A percentile compares a stretch with the other conserved stretches of the same genome.
phyloP scores from a whole-genome alignment of 2,888 invertebrate genomes.

The Chymomyza caudatula region DNA sequence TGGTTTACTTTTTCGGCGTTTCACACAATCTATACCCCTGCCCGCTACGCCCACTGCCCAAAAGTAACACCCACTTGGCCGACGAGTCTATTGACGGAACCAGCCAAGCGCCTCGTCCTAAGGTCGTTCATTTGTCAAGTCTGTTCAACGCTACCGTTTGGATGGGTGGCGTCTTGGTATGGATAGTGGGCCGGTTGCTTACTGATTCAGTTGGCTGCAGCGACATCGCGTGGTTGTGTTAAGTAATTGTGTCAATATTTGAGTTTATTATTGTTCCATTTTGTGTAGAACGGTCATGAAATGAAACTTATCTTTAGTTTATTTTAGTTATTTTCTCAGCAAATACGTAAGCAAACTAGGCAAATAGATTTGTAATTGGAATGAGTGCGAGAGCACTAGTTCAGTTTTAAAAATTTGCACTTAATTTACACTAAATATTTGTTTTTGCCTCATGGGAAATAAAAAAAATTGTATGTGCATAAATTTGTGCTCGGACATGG shows the following conservation, averaged over 20 bases:
- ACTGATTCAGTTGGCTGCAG: constrained; percentile 15
- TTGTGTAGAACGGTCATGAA: background rate
- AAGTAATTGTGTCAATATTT: constrained; percentile 73
- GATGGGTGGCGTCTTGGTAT: constrained; percentile 10
- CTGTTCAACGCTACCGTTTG: background rate
- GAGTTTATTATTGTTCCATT: constrained; percentile 13
- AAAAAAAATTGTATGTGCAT: background rate
- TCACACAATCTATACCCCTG: background rate
- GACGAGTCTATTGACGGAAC: constrained; percentile 9
- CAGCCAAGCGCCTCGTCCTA: constrained; percentile 13
- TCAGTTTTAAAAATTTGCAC: background rate
- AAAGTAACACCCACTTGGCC: background rate
- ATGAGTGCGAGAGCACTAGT: background rate
- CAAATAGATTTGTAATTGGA: background rate
- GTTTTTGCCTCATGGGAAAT: constrained; percentile 5
- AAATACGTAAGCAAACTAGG: background rate
- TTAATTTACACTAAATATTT: constrained; percentile 21
- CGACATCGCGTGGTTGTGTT: constrained; percentile 64
- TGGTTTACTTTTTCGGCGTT: background rate
- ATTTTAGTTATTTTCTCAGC: background rate
- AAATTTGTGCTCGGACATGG: background rate
- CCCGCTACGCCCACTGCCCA: background rate
- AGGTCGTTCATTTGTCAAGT: background rate
- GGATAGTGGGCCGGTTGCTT: background rate
- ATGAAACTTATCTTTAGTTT: background rate